These are phyloP conservation scores for Hypothenemus hampei DNA, from an alignment of 1,140 invertebrate genomes.

Conservation along the genomic window DNA sequence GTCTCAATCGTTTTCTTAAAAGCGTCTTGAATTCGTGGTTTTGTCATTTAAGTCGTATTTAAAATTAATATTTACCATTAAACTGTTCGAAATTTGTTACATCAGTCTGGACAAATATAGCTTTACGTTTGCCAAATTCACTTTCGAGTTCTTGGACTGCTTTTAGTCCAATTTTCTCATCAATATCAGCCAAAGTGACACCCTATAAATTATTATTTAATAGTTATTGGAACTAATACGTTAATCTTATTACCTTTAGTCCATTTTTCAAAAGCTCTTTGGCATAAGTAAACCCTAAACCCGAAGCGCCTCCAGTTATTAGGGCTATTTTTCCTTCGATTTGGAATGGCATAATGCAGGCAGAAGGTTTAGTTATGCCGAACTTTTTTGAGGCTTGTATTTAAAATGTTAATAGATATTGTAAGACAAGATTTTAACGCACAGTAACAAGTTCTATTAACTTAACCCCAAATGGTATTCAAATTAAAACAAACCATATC, in stretches of 20 bases:
- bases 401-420: too few relatives aligned
- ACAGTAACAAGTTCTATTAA: too few relatives aligned
- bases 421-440: too few relatives aligned
- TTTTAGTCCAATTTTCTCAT: constrained; percentile 24
- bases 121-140: constrained; percentile 36
- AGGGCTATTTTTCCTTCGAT: constrained; percentile 63
- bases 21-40: constrained; percentile 31
- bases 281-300: constrained; percentile 62
- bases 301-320: constrained; percentile 65
- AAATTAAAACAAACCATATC: too few relatives aligned
- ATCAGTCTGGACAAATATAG: constrained; percentile 5
- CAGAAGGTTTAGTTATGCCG: too few relatives aligned
- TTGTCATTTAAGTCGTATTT: neutral
- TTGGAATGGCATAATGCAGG: constrained; percentile 8
- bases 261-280: constrained; percentile 63
- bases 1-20: constrained; percentile 36
- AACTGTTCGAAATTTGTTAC: constrained; percentile 29
- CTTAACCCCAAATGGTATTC: too few relatives aligned
- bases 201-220: constrained; percentile 21
- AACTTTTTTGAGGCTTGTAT: too few relatives aligned
- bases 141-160: constrained; percentile 32
- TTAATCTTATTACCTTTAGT: constrained; percentile 55
- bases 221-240: neutral
- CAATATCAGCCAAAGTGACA: constrained; percentile 37
- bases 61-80: constrained; percentile 23